Evolutionary conservation across 2,888 invertebrate genomes (phyloP).

Genomic region (Apeira syringaria): DNA sequence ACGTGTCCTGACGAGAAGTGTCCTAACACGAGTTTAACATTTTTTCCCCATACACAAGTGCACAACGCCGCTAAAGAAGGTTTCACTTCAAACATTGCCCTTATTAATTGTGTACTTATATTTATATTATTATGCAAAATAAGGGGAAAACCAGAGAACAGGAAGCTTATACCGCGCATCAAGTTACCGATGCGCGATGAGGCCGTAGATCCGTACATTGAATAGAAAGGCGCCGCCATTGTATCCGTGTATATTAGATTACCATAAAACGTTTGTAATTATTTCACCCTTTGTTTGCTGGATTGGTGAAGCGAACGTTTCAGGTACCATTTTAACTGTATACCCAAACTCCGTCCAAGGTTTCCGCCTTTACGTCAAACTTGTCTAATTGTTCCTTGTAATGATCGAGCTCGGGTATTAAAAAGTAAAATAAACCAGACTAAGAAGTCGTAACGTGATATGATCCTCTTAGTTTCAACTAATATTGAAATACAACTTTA

Average conservation of each 20-base stretch:
- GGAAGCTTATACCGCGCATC: neutral
- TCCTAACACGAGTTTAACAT: no score
- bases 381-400: constrained; percentile 26
- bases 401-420: constrained; percentile 13
- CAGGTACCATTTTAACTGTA: constrained; percentile 24
- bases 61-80: no score
- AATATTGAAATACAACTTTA: constrained; percentile 3
- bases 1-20: no score
- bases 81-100: no score
- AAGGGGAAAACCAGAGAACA: neutral
- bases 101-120: no score
- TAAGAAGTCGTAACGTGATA: constrained; percentile 6
- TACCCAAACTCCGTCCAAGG: constrained; percentile 14
- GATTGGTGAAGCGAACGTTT: constrained; percentile 24
- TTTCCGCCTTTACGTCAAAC: constrained; percentile 22
- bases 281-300: constrained; percentile 21
- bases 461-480: constrained; percentile 4
- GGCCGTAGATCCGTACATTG: constrained; percentile 7
- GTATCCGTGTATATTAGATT: constrained; percentile 21
- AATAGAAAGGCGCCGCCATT: constrained; percentile 8
- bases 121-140: neutral
- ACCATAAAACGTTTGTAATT: constrained; percentile 25
- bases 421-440: constrained; percentile 10
- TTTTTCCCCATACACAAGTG: no score
- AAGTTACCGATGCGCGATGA: constrained; percentile 1